Base-by-base conservation (phyloP, 2,113 vertebrate genomes). In the Labrus mixtus region DNA sequence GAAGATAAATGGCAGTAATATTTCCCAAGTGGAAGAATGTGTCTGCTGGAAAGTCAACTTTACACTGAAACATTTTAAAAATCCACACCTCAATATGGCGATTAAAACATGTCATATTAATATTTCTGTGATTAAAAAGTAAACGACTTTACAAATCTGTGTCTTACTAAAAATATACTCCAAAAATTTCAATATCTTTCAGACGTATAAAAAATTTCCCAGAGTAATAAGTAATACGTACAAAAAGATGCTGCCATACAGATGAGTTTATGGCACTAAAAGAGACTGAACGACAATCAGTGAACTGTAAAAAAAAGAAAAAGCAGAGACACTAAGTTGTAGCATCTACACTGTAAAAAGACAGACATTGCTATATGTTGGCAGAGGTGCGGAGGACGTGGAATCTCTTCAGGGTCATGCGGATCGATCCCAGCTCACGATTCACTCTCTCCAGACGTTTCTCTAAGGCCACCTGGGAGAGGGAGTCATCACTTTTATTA, bases 381-480 rank as follows among this genome's bases (percentile, higher is more conserved):
- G 96, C 94, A 74, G 97, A 98, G 58, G 96, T 96, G 48, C 95
- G 96, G 59, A 99, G 92, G 81, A 99, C 86, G 22, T 98, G 96
- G 77, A 97, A 97, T 84, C 94, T 95, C 92, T 99, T 99, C 87
- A 99, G 92, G 17, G 95, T 98, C 96, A 98, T 99, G 39, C 98
- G 96, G 82, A 99, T 94, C 16, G 95, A 97, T 12, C 98, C 98
- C 87, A 99, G 87, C 60, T 99, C 95, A 8, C 93, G 95, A 10
- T 96, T 97, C 75, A 99, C 93, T 76, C 92, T 93, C 84, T 99
- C 98, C 93, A 99, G 91, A 19, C 97, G 97, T 46, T 97, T 95
- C 92, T 99, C 98, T 83, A 99, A 90, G 56, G 96, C 96, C 89
- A 97, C 97, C 98, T 99, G 78, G 11, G 0, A 0, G 11, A 48